These are phyloP conservation scores for Cheilosia variabilis DNA, from an alignment of 2,888 invertebrate species.

Conservation along the genomic window DNA sequence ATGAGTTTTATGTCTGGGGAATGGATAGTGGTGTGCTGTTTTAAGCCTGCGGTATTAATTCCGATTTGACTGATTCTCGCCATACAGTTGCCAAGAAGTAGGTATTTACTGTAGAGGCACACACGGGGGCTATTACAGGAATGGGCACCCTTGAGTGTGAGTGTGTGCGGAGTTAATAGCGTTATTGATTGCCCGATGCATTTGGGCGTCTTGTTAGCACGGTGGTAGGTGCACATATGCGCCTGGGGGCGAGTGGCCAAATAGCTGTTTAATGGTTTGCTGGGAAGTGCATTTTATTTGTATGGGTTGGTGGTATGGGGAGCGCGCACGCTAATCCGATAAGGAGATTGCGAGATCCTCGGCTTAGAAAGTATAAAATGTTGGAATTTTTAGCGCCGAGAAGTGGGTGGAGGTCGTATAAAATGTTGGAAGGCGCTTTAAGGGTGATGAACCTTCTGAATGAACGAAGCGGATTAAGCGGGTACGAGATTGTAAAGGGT, in stretches of 20 bases:
- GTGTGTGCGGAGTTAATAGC: constrained; percentile 62
- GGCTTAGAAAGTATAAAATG: constrained; percentile 65
- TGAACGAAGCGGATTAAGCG: neutral
- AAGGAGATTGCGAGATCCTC: constrained; percentile 61
- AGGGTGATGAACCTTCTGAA: constrained; percentile 40
- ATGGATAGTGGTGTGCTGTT: constrained; percentile 59
- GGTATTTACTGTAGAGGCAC: neutral
- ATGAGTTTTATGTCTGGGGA: constrained; percentile 71
- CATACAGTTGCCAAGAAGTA: constrained; percentile 21
- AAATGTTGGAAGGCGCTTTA: constrained; percentile 43
- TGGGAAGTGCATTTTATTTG: constrained; percentile 20
- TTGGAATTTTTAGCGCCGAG: constrained; percentile 1
- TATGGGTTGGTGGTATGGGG: neutral
- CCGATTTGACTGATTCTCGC: constrained; percentile 72
- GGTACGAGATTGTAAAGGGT: neutral
- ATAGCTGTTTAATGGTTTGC: constrained; percentile 56
- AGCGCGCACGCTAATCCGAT: constrained; percentile 57
- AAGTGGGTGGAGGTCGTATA: constrained; percentile 61
- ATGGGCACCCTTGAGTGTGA: neutral
- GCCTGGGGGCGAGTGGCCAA: constrained; percentile 28
- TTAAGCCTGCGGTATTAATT: constrained; percentile 75
- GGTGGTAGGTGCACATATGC: constrained; percentile 55
- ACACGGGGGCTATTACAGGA: neutral
- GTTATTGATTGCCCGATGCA: constrained; percentile 72
- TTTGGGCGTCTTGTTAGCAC: constrained; percentile 74